These are phyloP conservation scores for Pentalonia nigronervosa DNA, from an alignment of 1,140 invertebrate species.

Conservation along the genomic window DNA sequence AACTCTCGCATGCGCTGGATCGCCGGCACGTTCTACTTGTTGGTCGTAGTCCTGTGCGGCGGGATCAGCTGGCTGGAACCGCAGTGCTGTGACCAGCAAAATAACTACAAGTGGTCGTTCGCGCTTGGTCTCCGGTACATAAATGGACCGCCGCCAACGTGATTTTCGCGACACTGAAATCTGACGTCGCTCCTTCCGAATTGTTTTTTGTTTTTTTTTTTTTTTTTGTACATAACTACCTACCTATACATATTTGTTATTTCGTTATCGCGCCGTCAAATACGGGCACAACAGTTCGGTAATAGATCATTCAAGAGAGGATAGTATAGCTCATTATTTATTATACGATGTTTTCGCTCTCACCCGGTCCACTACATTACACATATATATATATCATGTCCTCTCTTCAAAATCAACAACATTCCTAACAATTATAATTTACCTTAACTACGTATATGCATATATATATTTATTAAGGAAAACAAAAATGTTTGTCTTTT, in stretches of 20 bases:
- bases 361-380: too few relatives aligned
- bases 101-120: slow-evolving; percentile 81
- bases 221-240: background rate
- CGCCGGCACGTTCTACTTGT: slow-evolving; percentile 79
- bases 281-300: background rate
- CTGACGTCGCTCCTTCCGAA: background rate
- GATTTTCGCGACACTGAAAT: slow-evolving; percentile 63
- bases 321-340: background rate
- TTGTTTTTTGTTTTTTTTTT: background rate
- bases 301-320: background rate
- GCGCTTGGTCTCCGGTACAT: slow-evolving; percentile 85
- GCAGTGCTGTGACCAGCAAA: slow-evolving; percentile 83
- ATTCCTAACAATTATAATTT: slow-evolving; percentile 42
- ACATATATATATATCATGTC: background rate
- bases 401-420: slow-evolving; percentile 31
- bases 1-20: slow-evolving; percentile 76
- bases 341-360: background rate
- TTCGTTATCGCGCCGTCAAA: background rate
- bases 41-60: slow-evolving; percentile 80
- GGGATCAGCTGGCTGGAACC: slow-evolving; percentile 79
- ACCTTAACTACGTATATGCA: background rate
- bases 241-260: background rate
- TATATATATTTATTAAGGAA: background rate
- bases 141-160: slow-evolving; percentile 84
- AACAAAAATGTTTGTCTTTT: background rate